Conservation (phyloP, 2,113 vertebrate genomes). For the Aspiorhynchus laticeps region DNA sequence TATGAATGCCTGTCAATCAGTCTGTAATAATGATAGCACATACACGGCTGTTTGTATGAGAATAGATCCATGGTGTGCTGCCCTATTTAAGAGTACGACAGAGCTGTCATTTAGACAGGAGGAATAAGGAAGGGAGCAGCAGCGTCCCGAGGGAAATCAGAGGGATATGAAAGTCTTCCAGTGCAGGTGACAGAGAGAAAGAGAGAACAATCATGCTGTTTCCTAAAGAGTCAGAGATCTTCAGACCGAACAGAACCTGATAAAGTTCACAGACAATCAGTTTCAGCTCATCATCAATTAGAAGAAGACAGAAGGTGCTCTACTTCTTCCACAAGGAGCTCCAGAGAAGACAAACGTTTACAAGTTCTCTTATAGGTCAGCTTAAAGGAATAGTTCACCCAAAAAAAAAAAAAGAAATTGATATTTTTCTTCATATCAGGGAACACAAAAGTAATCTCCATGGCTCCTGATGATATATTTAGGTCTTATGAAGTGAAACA, state of each 20-base stretch:
- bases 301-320: background rate
- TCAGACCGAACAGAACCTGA: background rate
- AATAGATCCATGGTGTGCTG: conserved; percentile 13
- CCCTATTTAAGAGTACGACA: conserved; percentile 25
- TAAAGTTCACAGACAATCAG: background rate
- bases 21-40: background rate
- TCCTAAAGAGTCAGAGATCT: background rate
- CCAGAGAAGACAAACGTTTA: background rate
- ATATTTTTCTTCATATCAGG: too few species aligned
- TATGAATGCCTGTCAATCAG: background rate
- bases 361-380: background rate
- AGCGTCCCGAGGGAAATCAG: conserved; percentile 54
- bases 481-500: too few species aligned
- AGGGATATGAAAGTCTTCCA: conserved; percentile 36
- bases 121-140: background rate
- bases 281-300: background rate
- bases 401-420: too few species aligned
- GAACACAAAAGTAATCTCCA: too few species aligned
- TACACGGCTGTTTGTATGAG: conserved; percentile 2
- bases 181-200: conserved; percentile 40
- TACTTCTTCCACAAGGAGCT: background rate
- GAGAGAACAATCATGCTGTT: background rate
- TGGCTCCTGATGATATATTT: too few species aligned
- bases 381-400: background rate
- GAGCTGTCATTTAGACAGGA: conserved; percentile 18